Evolutionary conservation across 2,113 vertebrate genomes (phyloP), one percentile per base, ranked within the genome.

Genomic region (Takifugu flavidus): DNA sequence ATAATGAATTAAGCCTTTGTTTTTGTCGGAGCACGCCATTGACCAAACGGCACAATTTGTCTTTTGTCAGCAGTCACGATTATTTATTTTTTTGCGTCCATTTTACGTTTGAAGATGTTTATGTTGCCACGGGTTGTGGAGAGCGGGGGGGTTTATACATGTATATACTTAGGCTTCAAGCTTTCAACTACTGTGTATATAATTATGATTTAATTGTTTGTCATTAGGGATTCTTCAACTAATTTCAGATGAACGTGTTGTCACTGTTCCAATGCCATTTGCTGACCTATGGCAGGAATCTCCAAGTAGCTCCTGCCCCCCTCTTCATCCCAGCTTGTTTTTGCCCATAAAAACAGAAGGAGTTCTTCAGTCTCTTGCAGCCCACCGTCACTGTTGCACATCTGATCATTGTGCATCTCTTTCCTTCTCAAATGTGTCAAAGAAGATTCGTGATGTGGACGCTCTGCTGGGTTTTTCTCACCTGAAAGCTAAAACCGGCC

Each of bases 1-100:
- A 77, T 74, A 60, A 69, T 65, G 42, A 59, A 14, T 47, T n/a
- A 6, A 59, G 49, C 58, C 57, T 47, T 78, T 70, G 74, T 63
- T 65, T 75, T 49, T 46, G 20, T 14, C 2, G 7, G 0, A 2
- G 15, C 11, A 49, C 3, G 15, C 54, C 56, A 25, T 49, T 2
- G 29, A n/a, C 2, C 1, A 46, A 46, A 46, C 8, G 31, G 7
- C 14, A 4, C 29, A 15, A 56, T 26, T n/a, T 29, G 42, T 44
- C 3, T n/a, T 13, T 13, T 2, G 28, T 49, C 20, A 20, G 44
- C 56, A 65, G 42, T 61, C 58, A 55, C 13, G 39, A 55, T 44
- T 54, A 14, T 54, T 49, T 20, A 20, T 20, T 20, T 20, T 20
- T 20, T 20, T 52, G 42, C 13, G n/a, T 6, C 13, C 26, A 20